phyloP scores from a whole-genome alignment of 1,140 invertebrate genomes.

The Araneus ventricosus region DNA sequence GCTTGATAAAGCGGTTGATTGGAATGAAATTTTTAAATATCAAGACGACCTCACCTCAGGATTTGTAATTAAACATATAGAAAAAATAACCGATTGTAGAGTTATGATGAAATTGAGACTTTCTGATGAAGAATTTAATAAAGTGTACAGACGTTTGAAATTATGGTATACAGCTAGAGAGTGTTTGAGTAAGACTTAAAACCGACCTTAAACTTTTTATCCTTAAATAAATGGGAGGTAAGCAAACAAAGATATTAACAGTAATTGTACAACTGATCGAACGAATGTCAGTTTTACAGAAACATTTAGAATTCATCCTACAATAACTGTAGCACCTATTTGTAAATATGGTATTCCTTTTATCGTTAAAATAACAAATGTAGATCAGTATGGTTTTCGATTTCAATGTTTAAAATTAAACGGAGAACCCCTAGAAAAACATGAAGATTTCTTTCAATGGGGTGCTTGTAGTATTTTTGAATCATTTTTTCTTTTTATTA shows the following conservation, averaged over 20 bases:
- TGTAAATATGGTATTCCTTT: background rate
- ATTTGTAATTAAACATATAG: no score
- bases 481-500: no score
- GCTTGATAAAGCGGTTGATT: no score
- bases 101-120: no score
- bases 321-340: background rate
- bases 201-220: background rate
- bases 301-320: background rate
- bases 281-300: background rate
- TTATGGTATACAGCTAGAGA: no score
- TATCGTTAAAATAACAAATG: background rate
- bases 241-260: background rate
- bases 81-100: no score
- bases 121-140: no score
- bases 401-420: conserved; percentile 28
- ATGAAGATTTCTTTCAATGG: background rate
- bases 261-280: background rate
- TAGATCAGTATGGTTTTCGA: background rate
- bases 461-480: background rate
- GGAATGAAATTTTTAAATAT: no score
- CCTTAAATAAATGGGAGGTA: background rate
- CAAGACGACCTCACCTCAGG: no score
- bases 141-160: no score
- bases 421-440: background rate
- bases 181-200: no score